Evolutionary conservation across 2,113 vertebrate species (phyloP).

Genomic region (Labrus mixtus): DNA sequence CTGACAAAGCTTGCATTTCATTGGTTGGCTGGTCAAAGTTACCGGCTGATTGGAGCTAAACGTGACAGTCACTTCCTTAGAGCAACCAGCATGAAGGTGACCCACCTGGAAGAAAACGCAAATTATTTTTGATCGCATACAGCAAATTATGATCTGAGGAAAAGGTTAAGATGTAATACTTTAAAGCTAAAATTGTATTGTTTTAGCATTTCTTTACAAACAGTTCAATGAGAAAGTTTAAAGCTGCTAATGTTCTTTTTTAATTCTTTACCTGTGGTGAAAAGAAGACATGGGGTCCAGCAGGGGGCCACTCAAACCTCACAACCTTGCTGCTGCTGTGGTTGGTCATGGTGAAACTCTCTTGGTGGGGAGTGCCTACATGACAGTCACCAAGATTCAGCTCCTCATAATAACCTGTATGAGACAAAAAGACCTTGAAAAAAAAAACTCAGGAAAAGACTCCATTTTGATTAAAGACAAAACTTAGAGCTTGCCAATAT

Average conservation of each 20-base stretch:
- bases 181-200: too few relatives aligned
- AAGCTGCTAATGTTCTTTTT: neutral
- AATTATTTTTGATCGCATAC: neutral
- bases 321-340: conserved; percentile 80
- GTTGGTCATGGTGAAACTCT: conserved; percentile 89
- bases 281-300: conserved; percentile 76
- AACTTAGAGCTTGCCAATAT: too few relatives aligned
- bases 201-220: too few relatives aligned
- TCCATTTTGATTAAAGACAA: neutral
- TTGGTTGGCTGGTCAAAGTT: conserved; percentile 70
- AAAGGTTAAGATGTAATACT: too few relatives aligned
- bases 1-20: conserved; percentile 84
- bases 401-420: conserved; percentile 78
- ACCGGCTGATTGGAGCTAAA: conserved; percentile 81
- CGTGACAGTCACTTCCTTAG: conserved; percentile 87
- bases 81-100: conserved; percentile 90
- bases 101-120: conserved; percentile 79
- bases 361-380: conserved; percentile 74
- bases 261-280: conserved; percentile 82
- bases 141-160: neutral
- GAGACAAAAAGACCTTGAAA: conserved; percentile 9
- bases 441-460: neutral
- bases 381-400: conserved; percentile 90
- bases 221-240: neutral
- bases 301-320: conserved; percentile 88